Evolutionary conservation across 2,888 invertebrate species (phyloP).

Genomic region (Mechanitis mazaeus): DNA sequence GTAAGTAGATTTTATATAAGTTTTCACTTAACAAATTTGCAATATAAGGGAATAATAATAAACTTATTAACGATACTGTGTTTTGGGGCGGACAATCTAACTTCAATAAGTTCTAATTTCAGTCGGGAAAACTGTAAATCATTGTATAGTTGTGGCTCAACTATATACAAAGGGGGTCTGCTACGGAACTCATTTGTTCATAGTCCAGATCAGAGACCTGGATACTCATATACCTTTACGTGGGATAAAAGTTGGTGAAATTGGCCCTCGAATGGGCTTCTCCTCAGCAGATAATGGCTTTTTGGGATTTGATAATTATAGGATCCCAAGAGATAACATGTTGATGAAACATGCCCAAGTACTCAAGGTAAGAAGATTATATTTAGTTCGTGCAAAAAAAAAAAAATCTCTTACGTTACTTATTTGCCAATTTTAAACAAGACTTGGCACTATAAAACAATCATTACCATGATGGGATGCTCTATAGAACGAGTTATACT

Average conservation of each 20-base stretch:
- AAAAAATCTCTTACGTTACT: no score
- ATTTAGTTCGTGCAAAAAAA: neutral
- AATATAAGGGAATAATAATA: no score
- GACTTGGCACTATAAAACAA: no score
- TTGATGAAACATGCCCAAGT: conserved; percentile 95
- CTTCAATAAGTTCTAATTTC: conserved; percentile 27
- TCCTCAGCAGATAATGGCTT: conserved; percentile 94
- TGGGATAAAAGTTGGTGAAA: conserved; percentile 94
- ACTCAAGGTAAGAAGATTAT: conserved; percentile 57
- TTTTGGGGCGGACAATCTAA: no score
- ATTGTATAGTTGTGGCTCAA: conserved; percentile 94
- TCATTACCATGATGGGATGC: no score
- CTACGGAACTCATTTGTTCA: conserved; percentile 93
- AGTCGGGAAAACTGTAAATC: conserved; percentile 96
- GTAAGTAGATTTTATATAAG: conserved; percentile 74
- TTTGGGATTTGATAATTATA: conserved; percentile 88
- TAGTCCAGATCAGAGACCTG: conserved; percentile 92
- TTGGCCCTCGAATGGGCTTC: conserved; percentile 94
- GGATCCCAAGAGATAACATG: conserved; percentile 93
- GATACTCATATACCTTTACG: conserved; percentile 90
- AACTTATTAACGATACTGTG: no score
- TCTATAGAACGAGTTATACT: no score
- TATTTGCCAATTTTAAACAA: no score
- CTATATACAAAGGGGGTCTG: conserved; percentile 87
- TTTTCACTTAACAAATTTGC: no score